Percentiles rank a stretch among this genome's conserved stretches.
These are phyloP conservation scores for Mionectes olivaceus DNA, from an alignment of 2,797 vertebrate genomes.

Conservation along the genomic window DNA sequence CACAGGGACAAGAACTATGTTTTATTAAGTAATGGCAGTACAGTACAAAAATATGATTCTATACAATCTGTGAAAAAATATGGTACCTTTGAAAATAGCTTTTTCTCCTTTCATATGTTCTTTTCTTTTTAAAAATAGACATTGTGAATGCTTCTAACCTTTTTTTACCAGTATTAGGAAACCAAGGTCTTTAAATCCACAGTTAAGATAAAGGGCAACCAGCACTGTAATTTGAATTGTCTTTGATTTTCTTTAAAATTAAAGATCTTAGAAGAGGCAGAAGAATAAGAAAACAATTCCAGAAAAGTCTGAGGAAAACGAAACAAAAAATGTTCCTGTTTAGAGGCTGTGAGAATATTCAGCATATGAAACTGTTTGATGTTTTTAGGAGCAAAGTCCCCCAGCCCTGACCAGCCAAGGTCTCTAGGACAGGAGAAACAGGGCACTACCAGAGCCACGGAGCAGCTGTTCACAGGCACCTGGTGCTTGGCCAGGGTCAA, in stretches of 20 bases:
- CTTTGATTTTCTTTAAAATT: not conserved
- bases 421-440: not conserved
- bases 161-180: not conserved
- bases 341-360: not conserved
- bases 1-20: not conserved
- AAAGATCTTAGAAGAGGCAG: not conserved
- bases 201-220: not conserved
- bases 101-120: not conserved
- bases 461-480: not conserved
- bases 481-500: not conserved
- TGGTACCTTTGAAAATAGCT: not conserved
- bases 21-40: not conserved
- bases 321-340: not conserved
- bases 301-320: not conserved
- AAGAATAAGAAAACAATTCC: not conserved
- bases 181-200: not conserved
- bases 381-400: not conserved
- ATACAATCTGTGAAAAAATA: conserved; percentile 24
- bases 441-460: not conserved
- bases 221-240: not conserved
- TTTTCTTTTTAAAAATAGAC: not conserved
- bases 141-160: not conserved
- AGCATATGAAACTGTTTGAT: not conserved
- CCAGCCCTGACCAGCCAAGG: not conserved
- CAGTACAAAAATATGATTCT: conserved; percentile 35